phyloP scores from a whole-genome alignment of 2,113 vertebrate species.

The Egretta garzetta region DNA sequence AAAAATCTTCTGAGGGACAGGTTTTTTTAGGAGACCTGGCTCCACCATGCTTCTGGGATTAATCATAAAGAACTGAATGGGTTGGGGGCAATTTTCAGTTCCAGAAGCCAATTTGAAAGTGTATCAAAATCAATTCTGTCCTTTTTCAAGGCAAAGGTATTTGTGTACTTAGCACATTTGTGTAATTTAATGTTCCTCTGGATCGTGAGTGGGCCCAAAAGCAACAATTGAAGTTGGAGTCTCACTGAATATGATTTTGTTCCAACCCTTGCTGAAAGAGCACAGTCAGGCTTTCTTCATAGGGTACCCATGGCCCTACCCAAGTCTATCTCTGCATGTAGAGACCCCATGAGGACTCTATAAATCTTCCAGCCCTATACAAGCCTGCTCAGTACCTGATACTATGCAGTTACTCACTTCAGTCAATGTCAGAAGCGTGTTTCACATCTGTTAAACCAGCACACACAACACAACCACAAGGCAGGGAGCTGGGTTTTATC shows the following conservation, averaged over 20 bases:
- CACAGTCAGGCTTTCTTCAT: not conserved
- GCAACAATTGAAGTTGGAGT: not conserved
- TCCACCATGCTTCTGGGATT: not conserved
- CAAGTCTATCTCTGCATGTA: not conserved
- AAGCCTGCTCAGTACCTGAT: not conserved
- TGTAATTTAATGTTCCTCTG: not conserved
- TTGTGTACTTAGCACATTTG: not conserved
- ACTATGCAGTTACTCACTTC: not conserved
- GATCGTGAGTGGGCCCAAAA: not conserved
- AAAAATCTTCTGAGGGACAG: not conserved
- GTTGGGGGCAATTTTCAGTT: not conserved
- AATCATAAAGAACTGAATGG: not conserved
- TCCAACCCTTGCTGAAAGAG: not conserved
- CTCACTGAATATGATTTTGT: not conserved
- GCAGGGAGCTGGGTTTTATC: not conserved
- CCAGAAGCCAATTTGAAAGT: not conserved
- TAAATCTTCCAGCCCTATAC: not conserved
- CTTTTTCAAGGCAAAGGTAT: not conserved
- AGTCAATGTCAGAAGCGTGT: not conserved
- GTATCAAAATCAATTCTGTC: not conserved
- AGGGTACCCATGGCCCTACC: not conserved
- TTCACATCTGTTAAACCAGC: not conserved
- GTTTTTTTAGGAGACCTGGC: not conserved
- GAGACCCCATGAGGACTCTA: accelerated
- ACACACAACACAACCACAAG: not conserved